A percentile compares a stretch with the other conserved stretches of the same genome.
Conservation (phyloP, 2,113 vertebrate genomes). For the Phylloscopus trochiloides region DNA sequence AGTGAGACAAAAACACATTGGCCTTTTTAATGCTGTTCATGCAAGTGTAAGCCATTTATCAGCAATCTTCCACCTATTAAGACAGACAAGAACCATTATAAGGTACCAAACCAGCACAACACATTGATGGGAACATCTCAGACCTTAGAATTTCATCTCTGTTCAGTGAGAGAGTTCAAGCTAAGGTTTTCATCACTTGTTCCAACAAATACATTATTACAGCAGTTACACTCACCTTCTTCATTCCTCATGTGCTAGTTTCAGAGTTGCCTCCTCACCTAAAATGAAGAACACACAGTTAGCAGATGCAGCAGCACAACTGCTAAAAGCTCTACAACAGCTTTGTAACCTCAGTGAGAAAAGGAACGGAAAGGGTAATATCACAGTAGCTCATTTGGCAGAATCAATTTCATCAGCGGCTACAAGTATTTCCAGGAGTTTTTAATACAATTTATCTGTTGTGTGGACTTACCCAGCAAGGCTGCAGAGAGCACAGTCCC, state of each 20-base stretch:
- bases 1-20: not conserved
- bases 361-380: constrained; percentile 61
- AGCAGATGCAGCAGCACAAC: not conserved
- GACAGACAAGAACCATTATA: not conserved
- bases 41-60: not conserved
- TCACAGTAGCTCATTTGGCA: constrained; percentile 71
- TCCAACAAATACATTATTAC: not conserved
- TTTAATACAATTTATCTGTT: not conserved
- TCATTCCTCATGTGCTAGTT: not conserved
- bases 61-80: not conserved
- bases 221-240: not conserved
- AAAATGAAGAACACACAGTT: not conserved
- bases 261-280: not conserved
- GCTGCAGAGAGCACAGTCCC: not conserved
- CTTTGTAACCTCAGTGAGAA: constrained; percentile 57
- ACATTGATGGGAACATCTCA: constrained; percentile 61
- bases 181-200: constrained; percentile 72
- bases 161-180: constrained; percentile 84
- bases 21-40: not conserved
- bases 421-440: not conserved
- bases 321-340: not conserved
- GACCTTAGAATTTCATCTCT: constrained; percentile 77
- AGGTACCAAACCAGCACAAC: not conserved
- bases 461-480: not conserved
- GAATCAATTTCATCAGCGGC: constrained; percentile 74